phyloP scores from a whole-genome alignment of 2,113 vertebrate genomes.

The Gobio gobio region DNA sequence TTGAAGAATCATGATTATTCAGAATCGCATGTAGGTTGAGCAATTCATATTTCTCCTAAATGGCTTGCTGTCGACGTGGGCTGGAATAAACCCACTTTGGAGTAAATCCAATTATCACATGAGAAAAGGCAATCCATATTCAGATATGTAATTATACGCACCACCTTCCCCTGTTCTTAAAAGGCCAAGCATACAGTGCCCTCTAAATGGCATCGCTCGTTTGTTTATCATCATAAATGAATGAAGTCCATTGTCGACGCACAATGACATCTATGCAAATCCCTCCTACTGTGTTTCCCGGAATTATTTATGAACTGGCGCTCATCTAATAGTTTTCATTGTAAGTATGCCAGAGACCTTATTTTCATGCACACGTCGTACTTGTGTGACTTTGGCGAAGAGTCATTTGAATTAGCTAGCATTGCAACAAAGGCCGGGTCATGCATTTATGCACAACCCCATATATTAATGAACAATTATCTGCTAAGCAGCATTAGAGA shows the following conservation, averaged over 20 bases:
- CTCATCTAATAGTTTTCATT: constrained; percentile 11
- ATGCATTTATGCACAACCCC: constrained; percentile 38
- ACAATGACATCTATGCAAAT: constrained; percentile 15
- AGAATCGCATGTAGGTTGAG: constrained; percentile 4
- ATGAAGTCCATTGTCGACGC: constrained; percentile 17
- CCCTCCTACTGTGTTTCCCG: neutral
- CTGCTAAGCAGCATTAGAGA: constrained; percentile 44
- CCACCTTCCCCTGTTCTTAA: constrained; percentile 7
- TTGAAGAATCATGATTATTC: constrained; percentile 27
- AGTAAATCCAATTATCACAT: constrained; percentile 40
- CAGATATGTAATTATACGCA: constrained; percentile 27
- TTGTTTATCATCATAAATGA: constrained; percentile 5
- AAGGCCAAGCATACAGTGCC: neutral
- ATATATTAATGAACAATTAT: constrained; percentile 48
- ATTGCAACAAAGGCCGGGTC: constrained; percentile 37
- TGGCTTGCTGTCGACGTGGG: constrained; percentile 22
- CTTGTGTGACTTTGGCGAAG: constrained; percentile 27
- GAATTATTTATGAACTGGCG: neutral
- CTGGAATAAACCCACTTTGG: neutral
- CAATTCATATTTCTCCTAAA: constrained; percentile 29
- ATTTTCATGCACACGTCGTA: neutral
- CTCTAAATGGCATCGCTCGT: constrained; percentile 12
- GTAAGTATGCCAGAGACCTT: constrained; percentile 4
- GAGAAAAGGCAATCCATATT: constrained; percentile 44
- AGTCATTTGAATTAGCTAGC: constrained; percentile 39